Evolutionary conservation across 2,113 vertebrate species (phyloP), one percentile per base, ranked within the genome.

Genomic region (Perccottus glenii): DNA sequence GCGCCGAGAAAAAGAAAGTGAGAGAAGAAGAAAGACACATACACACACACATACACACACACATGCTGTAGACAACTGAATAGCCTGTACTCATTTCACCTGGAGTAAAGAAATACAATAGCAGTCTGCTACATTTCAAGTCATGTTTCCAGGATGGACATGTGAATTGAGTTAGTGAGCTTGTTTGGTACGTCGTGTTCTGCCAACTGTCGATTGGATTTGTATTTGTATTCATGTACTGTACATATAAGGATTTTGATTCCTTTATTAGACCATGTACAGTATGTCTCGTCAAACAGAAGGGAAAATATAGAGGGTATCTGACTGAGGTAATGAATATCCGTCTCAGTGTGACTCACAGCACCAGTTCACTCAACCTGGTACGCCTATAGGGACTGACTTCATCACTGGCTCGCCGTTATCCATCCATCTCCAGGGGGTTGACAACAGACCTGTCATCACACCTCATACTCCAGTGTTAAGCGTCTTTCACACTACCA

Each of bases 61-160:
- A 77, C 27, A 60, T 35, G 33, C 11, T 10, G 56, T 1, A 63
- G 51, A 35, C 63, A 50, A 78, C 70, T 52, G 62, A 72, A 70
- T 70, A 70, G 67, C 57, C 71, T 56, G 60, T 14, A 61, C 56
- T 77, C 36, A 77, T 80, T 81, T 49, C 67, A 78, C 70, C 80
- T 81, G 60, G 84, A 82, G 65, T 73, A 60, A 74, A 75, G 78
- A 76, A 86, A 87, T 66, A 82, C 60, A 81, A 74, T 72, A 60
- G 77, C 46, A 73, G 62, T 73, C 78, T 82, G 83, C 73, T 76
- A 56, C 75, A 78, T 85, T 82, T 86, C 70, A 68, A 64, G 72
- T 49, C 4, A 16, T 52, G 64, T 79, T 80, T 86, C 52, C 76
- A 43, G 64, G 61, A 67, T 62, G 55, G 68, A 75, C 63, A 43